Conservation (phyloP, 1,140 invertebrate genomes). For the Papilio xuthus region DNA sequence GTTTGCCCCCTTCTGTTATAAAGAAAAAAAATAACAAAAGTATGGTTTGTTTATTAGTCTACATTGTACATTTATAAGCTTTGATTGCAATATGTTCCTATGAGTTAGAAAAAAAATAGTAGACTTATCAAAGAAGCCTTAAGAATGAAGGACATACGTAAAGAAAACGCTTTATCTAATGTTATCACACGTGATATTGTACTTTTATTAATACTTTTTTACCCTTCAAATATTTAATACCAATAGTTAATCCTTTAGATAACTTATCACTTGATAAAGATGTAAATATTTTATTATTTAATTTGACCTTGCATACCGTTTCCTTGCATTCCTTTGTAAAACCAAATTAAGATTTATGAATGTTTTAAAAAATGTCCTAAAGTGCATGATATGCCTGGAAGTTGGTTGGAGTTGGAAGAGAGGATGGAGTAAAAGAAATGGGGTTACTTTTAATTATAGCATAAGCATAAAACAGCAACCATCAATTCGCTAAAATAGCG, state of each 20-base stretch:
- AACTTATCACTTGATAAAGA: background rate
- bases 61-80: too few species aligned
- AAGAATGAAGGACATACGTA: background rate
- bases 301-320: background rate
- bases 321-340: background rate
- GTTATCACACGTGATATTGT: background rate
- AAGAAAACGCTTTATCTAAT: background rate
- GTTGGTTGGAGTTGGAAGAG: too few species aligned
- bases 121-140: background rate
- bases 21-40: too few species aligned
- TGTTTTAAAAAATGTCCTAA: background rate
- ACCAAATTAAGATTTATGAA: background rate
- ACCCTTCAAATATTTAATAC: background rate
- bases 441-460: too few species aligned
- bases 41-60: too few species aligned
- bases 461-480: too few species aligned
- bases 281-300: conserved; percentile 21
- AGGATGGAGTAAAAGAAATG: too few species aligned
- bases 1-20: too few species aligned
- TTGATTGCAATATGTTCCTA: too few species aligned
- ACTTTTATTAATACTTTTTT: background rate
- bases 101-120: background rate
- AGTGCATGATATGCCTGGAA: too few species aligned
- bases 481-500: too few species aligned
- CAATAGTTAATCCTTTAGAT: background rate